Evolutionary conservation across 2,888 invertebrate species (phyloP), one percentile per base, ranked within the genome.

Genomic region (Erebia palarica): DNA sequence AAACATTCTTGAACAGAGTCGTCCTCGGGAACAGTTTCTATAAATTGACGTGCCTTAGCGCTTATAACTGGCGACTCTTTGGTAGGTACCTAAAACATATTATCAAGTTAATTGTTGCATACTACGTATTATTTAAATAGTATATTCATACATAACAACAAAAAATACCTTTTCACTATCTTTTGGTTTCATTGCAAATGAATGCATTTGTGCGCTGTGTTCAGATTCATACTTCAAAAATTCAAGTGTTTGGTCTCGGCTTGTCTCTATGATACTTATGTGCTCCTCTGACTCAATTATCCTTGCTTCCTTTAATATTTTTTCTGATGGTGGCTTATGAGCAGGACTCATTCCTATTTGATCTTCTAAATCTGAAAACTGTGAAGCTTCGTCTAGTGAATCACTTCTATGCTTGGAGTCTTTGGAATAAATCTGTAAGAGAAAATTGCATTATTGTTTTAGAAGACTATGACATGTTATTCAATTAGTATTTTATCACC

Each of bases 1-100:
- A 94, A 94, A 70, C 94, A 94, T 82, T 94, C 94, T 80, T 94
- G 94, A 9, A 94, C 93, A 7, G 93, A 93, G 78, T 93, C 93
- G 78, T 94, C 94, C 84, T 94, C 94, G 7, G 94, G 93, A n/a
- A 94, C 93, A 9, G 94, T 94, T 79, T 94, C 94, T 74, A 94
- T 94, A 74, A 94, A 94, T 73, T 94, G 94, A 1, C 94, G 86
- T 18, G 94, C 94, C 78, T 94, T 94, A 13, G 94, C 92, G 76
- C 94, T 94, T 51, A 94, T 94, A 0, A 92, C 90, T 58, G 93
- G 92, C 1, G 93, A 93, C 75, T 93, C 93, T 81, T 92, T 93
- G 21, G 89, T 86, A 49, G 88, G 86, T 27, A 86, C 78, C 92
- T 80, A 67, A 69, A 75, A 72, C 14, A 67, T 64, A 58, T n/a